phyloP scores from a whole-genome alignment of 2,113 vertebrate genomes.

The Poeciliopsis retropinna region DNA sequence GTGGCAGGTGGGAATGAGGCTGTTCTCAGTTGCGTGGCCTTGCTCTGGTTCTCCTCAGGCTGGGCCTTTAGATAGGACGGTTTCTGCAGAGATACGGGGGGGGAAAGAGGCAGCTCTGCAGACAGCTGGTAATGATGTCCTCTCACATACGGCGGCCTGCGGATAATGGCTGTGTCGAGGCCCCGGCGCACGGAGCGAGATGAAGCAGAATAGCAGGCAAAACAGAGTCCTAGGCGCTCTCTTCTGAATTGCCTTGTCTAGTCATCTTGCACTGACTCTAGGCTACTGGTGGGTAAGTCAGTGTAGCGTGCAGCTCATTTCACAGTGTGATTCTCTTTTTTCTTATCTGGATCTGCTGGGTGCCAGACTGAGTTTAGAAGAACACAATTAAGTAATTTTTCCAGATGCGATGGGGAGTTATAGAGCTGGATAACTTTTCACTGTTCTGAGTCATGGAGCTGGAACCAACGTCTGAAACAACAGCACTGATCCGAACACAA shows the following conservation, averaged over 20 bases:
- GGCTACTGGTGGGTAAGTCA: conserved; percentile 42
- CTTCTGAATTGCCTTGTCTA: conserved; percentile 53
- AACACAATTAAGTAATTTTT: conserved; percentile 69
- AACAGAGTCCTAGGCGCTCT: conserved; percentile 41
- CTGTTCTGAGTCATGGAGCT: conserved; percentile 31
- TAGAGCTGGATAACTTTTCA: conserved; percentile 49
- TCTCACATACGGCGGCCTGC: conserved; percentile 60
- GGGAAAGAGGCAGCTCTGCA: conserved; percentile 42
- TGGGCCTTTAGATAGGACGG: conserved; percentile 52
- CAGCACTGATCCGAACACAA: conserved; percentile 16
- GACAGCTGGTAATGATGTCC: conserved; percentile 76
- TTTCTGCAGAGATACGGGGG: conserved; percentile 47
- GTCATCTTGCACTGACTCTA: conserved; percentile 61
- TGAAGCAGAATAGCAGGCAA: conserved; percentile 48
- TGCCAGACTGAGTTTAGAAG: conserved; percentile 66
- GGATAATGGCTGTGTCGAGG: conserved; percentile 63
- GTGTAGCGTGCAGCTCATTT: conserved; percentile 69
- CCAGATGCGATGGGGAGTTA: conserved; percentile 62
- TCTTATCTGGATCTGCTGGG: conserved; percentile 65
- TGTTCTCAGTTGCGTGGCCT: conserved; percentile 64
- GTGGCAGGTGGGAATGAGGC: conserved; percentile 81
- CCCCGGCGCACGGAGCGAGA: conserved; percentile 30
- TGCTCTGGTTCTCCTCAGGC: conserved; percentile 41
- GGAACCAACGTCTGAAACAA: conserved; percentile 43
- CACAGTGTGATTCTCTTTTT: conserved; percentile 68